These are phyloP conservation scores for Gryllus longicercus DNA, from an alignment of 2,888 invertebrate species.

Conservation along the genomic window DNA sequence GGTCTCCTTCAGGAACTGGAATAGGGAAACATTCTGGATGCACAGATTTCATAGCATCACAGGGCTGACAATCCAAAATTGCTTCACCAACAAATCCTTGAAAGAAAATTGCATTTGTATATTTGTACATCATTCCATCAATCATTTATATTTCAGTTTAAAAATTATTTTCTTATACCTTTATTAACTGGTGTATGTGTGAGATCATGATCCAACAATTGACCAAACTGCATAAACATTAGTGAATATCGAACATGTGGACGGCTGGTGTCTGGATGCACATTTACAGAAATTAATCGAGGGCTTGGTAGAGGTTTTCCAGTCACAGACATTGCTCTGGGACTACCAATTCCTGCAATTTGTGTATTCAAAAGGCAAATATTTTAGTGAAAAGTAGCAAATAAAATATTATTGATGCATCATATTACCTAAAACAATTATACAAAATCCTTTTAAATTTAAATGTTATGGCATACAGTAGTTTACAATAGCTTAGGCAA, in stretches of 20 bases:
- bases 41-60: constrained; percentile 50
- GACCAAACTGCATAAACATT: constrained; percentile 56
- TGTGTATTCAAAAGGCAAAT: neutral
- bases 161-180: constrained; percentile 40
- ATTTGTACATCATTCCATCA: neutral
- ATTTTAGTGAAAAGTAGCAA: neutral
- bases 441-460: neutral
- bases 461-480: neutral
- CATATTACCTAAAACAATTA: neutral
- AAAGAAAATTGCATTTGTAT: neutral
- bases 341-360: constrained; percentile 46
- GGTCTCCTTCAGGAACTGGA: constrained; percentile 51
- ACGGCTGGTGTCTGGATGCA: constrained; percentile 49
- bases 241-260: constrained; percentile 51
- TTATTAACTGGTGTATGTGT: constrained; percentile 54
- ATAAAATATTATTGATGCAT: neutral
- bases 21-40: constrained; percentile 56
- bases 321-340: constrained; percentile 44
- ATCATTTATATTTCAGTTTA: neutral
- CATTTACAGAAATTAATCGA: constrained; percentile 49
- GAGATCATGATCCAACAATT: constrained; percentile 56
- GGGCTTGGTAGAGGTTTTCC: constrained; percentile 50
- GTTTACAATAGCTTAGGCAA: no score
- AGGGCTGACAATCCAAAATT: constrained; percentile 50
- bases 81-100: constrained; percentile 47